These are phyloP conservation scores for Cryptocephalus moraei DNA, from an alignment of 2,888 invertebrate species.

Conservation along the genomic window DNA sequence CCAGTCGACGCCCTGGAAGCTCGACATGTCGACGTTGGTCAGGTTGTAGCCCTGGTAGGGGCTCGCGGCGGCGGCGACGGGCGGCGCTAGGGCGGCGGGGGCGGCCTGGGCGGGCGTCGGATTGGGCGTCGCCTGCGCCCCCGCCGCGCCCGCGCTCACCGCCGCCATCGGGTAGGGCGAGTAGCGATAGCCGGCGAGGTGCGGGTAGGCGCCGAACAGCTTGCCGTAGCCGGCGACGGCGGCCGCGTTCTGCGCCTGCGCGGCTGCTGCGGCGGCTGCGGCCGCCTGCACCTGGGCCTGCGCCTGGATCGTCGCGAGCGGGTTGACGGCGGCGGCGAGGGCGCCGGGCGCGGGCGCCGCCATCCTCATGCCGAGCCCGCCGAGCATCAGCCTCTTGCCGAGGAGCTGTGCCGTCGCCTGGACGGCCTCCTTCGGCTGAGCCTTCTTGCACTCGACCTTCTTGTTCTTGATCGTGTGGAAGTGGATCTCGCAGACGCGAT, in stretches of 20 bases:
- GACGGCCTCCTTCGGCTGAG: constrained; percentile 84
- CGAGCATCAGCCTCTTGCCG: constrained; percentile 59
- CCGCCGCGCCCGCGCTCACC: constrained; percentile 36
- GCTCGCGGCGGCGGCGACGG: constrained; percentile 57
- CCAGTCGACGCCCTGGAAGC: constrained; percentile 88
- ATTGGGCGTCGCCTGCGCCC: constrained; percentile 27
- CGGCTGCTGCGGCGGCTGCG: constrained; percentile 43
- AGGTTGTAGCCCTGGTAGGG: constrained; percentile 70
- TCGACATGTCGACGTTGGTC: constrained; percentile 84
- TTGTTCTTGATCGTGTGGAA: constrained; percentile 89
- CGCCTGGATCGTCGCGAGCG: constrained; percentile 46
- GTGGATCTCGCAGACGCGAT: constrained; percentile 87
- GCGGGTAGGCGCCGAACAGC: constrained; percentile 52
- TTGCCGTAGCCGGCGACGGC: constrained; percentile 58
- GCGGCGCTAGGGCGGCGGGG: constrained; percentile 47
- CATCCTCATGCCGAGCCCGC: constrained; percentile 60
- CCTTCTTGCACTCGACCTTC: constrained; percentile 82
- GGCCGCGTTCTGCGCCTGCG: constrained; percentile 46
- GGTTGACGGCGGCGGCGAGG: constrained; percentile 48
- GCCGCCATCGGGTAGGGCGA: constrained; percentile 50
- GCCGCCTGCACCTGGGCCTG: constrained; percentile 37
- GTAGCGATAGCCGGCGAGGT: constrained; percentile 48
- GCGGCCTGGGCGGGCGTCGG: constrained; percentile 39
- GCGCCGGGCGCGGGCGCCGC: constrained; percentile 45
- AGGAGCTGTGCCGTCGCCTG: constrained; percentile 54